Conservation (phyloP, 2,113 vertebrate genomes). For the Syrrhaptes paradoxus region DNA sequence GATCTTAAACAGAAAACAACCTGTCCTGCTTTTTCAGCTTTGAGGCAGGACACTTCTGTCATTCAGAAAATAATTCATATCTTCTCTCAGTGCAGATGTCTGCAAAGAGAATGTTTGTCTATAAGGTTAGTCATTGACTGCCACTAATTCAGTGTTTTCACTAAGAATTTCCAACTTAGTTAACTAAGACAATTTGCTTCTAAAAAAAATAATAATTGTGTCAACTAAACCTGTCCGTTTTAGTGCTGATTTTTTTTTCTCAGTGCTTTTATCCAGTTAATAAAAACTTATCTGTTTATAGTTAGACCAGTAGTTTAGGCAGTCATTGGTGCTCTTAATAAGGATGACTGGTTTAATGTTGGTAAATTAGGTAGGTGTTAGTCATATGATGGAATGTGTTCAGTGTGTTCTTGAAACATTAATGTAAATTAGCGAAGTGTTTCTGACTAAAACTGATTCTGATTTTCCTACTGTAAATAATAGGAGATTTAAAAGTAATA, state of each 20-base stretch:
- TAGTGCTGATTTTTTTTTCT: not conserved
- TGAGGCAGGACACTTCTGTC: not conserved
- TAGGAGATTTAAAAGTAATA: not conserved
- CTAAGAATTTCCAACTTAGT: not conserved
- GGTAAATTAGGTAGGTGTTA: not conserved
- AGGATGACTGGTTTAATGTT: not conserved
- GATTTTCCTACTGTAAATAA: not conserved
- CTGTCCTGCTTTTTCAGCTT: not conserved
- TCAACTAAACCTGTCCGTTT: accelerated
- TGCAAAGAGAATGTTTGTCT: not conserved
- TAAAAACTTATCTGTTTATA: not conserved
- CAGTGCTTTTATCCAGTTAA: not conserved
- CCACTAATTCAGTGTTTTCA: not conserved
- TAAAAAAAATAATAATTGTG: not conserved
- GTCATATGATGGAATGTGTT: not conserved
- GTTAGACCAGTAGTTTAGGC: not conserved
- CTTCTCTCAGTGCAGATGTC: not conserved
- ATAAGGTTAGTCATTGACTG: not conserved
- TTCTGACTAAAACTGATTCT: not conserved
- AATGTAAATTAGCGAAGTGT: not conserved
- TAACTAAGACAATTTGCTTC: not conserved
- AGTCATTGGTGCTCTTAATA: not conserved
- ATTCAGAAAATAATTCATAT: not conserved
- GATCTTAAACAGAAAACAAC: not conserved
- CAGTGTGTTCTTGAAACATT: not conserved